phyloP scores from a whole-genome alignment of 2,888 invertebrate species.

The Carpatolechia fugitivella region DNA sequence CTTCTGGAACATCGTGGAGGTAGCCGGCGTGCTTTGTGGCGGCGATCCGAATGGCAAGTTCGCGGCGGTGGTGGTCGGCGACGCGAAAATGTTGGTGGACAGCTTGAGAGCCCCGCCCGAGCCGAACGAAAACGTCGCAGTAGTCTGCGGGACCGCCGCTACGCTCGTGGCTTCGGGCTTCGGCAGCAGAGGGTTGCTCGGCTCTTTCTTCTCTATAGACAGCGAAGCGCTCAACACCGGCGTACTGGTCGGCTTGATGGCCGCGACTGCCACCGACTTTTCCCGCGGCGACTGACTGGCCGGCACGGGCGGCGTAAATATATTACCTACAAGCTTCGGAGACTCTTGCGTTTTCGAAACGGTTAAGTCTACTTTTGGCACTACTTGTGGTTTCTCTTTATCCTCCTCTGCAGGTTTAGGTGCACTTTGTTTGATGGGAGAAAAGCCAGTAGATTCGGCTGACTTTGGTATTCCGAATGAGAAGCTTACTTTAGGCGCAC shows the following conservation, averaged over 20 bases:
- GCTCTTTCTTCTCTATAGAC: background rate
- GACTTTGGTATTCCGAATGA: conserved; percentile 52
- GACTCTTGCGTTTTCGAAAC: conserved; percentile 16
- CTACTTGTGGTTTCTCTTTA: conserved; percentile 45
- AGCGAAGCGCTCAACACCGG: background rate
- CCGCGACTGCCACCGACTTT: background rate
- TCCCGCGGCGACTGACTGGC: background rate
- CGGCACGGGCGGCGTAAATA: background rate
- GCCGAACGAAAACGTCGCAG: background rate
- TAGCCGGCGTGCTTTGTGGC: conserved; percentile 6
- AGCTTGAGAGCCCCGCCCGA: background rate
- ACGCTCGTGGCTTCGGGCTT: background rate
- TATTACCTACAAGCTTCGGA: background rate
- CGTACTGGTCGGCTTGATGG: background rate
- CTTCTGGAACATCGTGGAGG: conserved; percentile 19
- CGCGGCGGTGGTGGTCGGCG: conserved; percentile 12
- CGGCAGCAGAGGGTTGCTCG: background rate
- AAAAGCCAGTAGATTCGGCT: conserved; percentile 12
- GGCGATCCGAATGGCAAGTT: conserved; percentile 18
- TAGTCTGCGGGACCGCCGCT: background rate
- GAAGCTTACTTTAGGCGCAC: conserved; percentile 41
- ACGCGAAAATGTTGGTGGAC: background rate
- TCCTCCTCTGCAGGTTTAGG: conserved; percentile 22
- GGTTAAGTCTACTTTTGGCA: conserved; percentile 39
- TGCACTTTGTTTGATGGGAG: background rate